Evolutionary conservation across 2,888 invertebrate genomes (phyloP).

Genomic region (Drosophila algonquin): DNA sequence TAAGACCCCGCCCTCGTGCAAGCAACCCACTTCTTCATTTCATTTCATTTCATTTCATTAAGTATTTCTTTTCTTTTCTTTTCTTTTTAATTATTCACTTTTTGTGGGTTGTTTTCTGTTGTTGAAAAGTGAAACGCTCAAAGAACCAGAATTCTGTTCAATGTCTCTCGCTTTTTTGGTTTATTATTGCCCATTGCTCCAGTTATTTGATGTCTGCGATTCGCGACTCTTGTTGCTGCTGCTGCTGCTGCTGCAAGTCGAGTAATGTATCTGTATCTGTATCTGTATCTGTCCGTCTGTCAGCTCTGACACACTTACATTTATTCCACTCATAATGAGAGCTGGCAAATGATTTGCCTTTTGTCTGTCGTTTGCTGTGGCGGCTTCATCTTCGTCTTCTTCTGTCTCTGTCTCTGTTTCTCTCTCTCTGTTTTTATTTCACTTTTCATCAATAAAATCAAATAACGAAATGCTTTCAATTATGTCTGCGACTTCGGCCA

Average conservation of each 20-base stretch:
- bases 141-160: constrained; percentile 56
- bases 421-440: constrained; percentile 42
- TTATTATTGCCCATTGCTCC: constrained; percentile 65
- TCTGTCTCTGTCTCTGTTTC: constrained; percentile 5
- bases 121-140: constrained; percentile 66
- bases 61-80: constrained; percentile 37
- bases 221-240: constrained; percentile 15
- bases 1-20: constrained; percentile 1
- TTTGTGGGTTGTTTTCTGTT: constrained; percentile 13
- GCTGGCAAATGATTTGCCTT: constrained; percentile 37
- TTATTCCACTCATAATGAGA: constrained; percentile 53
- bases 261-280: constrained; percentile 46
- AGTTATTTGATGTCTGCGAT: constrained; percentile 45
- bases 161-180: constrained; percentile 42
- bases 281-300: constrained; percentile 31
- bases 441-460: constrained; percentile 65
- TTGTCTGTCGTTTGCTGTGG: constrained; percentile 28
- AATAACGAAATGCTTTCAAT: constrained; percentile 39
- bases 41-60: constrained; percentile 32
- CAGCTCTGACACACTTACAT: constrained; percentile 70
- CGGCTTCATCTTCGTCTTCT: not conserved
- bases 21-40: constrained; percentile 17
- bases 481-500: constrained; percentile 7
- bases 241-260: constrained; percentile 38
- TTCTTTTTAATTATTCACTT: constrained; percentile 23